Conservation (phyloP, 2,113 vertebrate genomes). For the Dromaius novaehollandiae region DNA sequence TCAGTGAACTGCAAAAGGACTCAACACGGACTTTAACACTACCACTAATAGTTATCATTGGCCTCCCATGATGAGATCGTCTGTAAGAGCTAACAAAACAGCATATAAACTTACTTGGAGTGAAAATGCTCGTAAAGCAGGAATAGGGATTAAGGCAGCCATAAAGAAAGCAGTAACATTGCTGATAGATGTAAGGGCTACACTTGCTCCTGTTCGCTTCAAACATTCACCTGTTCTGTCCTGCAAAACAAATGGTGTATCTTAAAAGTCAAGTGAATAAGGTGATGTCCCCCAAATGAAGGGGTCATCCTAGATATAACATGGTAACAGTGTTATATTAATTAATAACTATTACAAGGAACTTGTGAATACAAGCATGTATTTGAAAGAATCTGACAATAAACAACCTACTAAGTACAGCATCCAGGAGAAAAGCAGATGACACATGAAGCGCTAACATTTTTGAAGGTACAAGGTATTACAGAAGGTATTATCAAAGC, state of each 20-base stretch:
- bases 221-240: constrained; percentile 97
- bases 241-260: constrained; percentile 70
- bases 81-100: neutral
- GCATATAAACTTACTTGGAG: constrained; percentile 86
- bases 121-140: constrained; percentile 94
- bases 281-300: neutral
- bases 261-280: neutral
- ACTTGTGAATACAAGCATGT: neutral
- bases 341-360: neutral
- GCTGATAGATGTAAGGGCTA: constrained; percentile 97
- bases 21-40: neutral
- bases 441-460: neutral
- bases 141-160: constrained; percentile 97
- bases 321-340: neutral
- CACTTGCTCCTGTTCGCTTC: constrained; percentile 95
- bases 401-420: neutral
- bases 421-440: neutral
- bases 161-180: constrained; percentile 99
- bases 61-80: neutral
- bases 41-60: neutral
- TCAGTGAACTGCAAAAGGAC: neutral
- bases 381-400: neutral
- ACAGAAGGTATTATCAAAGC: neutral
- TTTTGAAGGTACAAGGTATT: neutral
- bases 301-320: neutral